Evolutionary conservation across 2,797 vertebrate genomes (phyloP), one percentile per base, ranked within the genome.

Genomic region (Cossypha caffra): DNA sequence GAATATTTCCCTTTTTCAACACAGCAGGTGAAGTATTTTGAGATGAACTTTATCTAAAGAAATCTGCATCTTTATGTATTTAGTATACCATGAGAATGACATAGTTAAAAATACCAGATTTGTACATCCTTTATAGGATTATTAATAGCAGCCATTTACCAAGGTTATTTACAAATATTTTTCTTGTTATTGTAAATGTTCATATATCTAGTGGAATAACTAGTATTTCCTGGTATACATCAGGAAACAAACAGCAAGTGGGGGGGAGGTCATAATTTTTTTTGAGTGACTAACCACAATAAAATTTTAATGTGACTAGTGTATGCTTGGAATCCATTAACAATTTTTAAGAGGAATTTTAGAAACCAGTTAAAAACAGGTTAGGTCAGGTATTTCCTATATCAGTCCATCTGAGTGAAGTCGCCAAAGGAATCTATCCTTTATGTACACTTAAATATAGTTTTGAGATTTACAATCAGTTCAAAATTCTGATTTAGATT

Each of bases 401-500:
- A 42, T 51, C 1, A 1, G 24, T 51, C 13, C 33, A 15, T 3
- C 2, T 64, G 51, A 43, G 6, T 52, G 31, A 82, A 24, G 4
- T 18, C 52, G 28, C 18, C 47, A 33, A 76, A 42, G 24, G 11
- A 76, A 51, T 62, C 31, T 62, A 7, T 62, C 31, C 37, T 51
- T 51, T 42, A 42, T 0, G 0, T 21, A 5, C 14, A 16, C 35
- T 50, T 29, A 75, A 51, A 75, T 28, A n/a, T n/a, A 50, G 35
- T 33, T 61, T 14, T 50, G 18, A 62, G 29, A 61, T 75, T 61
- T 40, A 40, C 7, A 62, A 28, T 33, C 18, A 28, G 37, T 51
- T 61, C 5, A 61, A 50, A 62, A 33, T 51, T 40, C 14, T 5
- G 14, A 61, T 18, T 28, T 21, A 50, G 3, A 40, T 38, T 26